A percentile compares a stretch with the other conserved stretches of the same genome.
Conservation (phyloP, 2,113 vertebrate species). For the Poeciliopsis prolifica region DNA sequence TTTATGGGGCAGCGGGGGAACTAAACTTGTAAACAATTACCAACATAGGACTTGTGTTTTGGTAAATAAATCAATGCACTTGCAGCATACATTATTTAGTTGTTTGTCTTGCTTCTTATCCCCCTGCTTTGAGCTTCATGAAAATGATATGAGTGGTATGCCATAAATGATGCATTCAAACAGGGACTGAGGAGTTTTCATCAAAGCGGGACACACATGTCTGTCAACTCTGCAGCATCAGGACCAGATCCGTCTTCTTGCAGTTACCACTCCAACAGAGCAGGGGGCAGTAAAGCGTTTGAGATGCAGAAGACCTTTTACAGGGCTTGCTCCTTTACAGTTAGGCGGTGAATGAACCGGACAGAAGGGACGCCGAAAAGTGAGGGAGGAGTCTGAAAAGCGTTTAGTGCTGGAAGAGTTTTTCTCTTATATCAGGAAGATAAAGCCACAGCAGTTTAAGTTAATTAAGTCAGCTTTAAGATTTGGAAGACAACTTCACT, state of each 20-base stretch:
- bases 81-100: constrained; percentile 51
- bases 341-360: neutral
- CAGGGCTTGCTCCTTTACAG: neutral
- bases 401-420: too few species aligned
- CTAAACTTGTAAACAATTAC: constrained; percentile 54
- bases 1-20: constrained; percentile 12
- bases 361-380: neutral
- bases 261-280: constrained; percentile 41
- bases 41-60: constrained; percentile 40
- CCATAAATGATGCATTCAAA: constrained; percentile 46
- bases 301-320: neutral
- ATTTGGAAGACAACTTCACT: too few species aligned
- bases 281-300: constrained; percentile 43
- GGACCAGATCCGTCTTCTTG: constrained; percentile 11
- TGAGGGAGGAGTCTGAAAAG: too few species aligned
- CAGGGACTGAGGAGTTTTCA: constrained; percentile 17
- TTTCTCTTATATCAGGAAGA: too few species aligned
- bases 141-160: constrained; percentile 31
- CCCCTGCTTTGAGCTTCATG: constrained; percentile 7
- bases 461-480: too few species aligned
- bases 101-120: constrained; percentile 38
- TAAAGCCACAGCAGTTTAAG: too few species aligned
- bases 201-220: neutral
- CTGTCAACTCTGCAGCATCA: constrained; percentile 36
- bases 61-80: constrained; percentile 59